A percentile compares a stretch with the other conserved stretches of the same genome.
phyloP scores from a whole-genome alignment of 2,797 vertebrate species.

The Pteronotus mesoamericanus region DNA sequence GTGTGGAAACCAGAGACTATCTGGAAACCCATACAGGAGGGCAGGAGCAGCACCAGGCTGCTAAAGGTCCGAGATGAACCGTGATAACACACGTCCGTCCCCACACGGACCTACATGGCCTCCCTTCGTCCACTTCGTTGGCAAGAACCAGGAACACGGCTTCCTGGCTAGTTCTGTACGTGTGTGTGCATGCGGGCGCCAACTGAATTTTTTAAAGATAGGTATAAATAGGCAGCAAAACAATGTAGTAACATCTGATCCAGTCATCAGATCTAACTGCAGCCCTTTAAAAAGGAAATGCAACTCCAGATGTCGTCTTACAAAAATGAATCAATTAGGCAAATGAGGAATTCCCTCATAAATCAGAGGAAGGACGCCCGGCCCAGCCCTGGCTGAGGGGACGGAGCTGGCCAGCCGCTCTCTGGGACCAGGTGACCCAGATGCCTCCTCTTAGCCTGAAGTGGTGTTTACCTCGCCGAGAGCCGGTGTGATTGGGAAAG shows the following conservation, averaged over 20 bases:
- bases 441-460: conserved; percentile 55
- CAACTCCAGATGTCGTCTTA: conserved; percentile 80
- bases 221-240: conserved; percentile 66
- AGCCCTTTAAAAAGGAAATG: conserved; percentile 80
- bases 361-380: conserved; percentile 65
- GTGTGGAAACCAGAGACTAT: conserved; percentile 35
- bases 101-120: not conserved
- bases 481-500: conserved; percentile 79
- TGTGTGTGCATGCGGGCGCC: not conserved
- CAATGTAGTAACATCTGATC: conserved; percentile 77
- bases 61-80: not conserved
- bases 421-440: not conserved
- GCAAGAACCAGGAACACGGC: not conserved
- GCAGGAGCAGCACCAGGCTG: not conserved
- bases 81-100: not conserved
- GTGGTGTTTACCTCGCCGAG: conserved; percentile 79
- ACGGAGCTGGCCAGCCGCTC: not conserved
- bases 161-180: not conserved
- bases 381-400: conserved; percentile 50
- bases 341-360: conserved; percentile 79
- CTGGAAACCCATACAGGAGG: not conserved
- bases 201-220: not conserved
- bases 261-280: conserved; percentile 76
- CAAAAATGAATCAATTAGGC: conserved; percentile 83
- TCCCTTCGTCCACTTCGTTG: not conserved